Base-by-base conservation (phyloP, 2,113 vertebrate species). In the Hoplias malabaricus region DNA sequence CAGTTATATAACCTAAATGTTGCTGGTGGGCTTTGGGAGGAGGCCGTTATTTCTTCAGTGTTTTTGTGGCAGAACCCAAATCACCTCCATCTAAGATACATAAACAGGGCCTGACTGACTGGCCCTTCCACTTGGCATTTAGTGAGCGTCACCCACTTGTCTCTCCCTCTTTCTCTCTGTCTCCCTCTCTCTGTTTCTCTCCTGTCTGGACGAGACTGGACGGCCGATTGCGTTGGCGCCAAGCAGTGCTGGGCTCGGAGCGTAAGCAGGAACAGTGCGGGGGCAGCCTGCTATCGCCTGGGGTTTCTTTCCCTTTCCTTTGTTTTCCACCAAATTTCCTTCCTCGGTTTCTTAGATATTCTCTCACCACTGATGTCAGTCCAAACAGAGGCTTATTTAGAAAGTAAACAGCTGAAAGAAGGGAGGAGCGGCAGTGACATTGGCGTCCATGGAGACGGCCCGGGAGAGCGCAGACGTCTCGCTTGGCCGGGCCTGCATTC, bases 311-410 rank as follows among this genome's bases (percentile, higher is more conserved):
- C 92, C 91, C 79, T 88, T 93, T 91, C 91, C 92, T 93, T 91
- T 94, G 91, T 93, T 93, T 92, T 93, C 88, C 87, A 86, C 48
- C 87, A 86, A 86, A 90, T 91, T 94, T 94, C 93, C 93, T 94
- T 94, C 93, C 93, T 93, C 86, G 85, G 91, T 93, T 93, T 94
- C 90, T 93, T 93, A 90, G 90, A 93, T 91, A 92, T 91, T 93
- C 90, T 91, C 82, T 91, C 88, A 81, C 88, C 84, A 90, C 90
- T 93, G 92, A 93, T 93, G 91, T 91, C 89, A 92, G 90, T 92
- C 90, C 91, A 93, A 93, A 92, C 90, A 91, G 84, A 89, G 84
- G 89, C 87, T 89, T 91, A 91, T 92, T 94, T 91, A 93, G 91
- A 91, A 92, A 90, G 90, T 92, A 92, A 93, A 93, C 90, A 93